Evolutionary conservation across 2,888 invertebrate genomes (phyloP), one percentile per base, ranked within the genome.

Genomic region (Mesoligia furuncula): DNA sequence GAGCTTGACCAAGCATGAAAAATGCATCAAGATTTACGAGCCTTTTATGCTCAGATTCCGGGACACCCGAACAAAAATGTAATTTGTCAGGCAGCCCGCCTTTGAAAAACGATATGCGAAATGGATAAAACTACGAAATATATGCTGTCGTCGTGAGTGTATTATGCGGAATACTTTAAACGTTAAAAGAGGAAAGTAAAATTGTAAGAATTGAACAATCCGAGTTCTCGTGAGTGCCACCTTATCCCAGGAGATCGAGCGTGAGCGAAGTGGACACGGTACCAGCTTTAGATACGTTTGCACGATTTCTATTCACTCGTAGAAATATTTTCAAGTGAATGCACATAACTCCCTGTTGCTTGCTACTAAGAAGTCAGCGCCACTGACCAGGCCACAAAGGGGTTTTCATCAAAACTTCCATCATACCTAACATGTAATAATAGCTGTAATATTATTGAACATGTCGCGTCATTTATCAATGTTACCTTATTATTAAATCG

Each of bases 21-120:
- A 93, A 94, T 93, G 94, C 93, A 94, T 91, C 87, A 89, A 90
- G 91, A 93, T 93, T 93, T 93, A 93, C 90, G 93, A 91, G 80
- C 75, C 89, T 93, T 93, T 92, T 93, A 93, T 92, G 90, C 90
- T 88, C 89, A 91, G 91, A 92, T 91, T 92, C 90, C 88, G 89
- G 90, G 89, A 91, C 88, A 91, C 87, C 90, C 90, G 85, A 91
- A 91, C 92, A 91, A 92, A 93, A 93, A 92, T 93, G 92, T 92
- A 91, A 94, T 94, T 93, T 93, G 91, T 92, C 92, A 90, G 89
- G 81, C 88, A 85, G 85, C 85, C 87, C 87, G 84, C 87, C 85
- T 90, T 90, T 89, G 87, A 85, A 85, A 89, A 86, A 86, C 88
- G 81, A 89, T 90, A 88, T 85, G 87, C 81, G 84, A 84, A 89